Percentiles rank a stretch among this genome's conserved stretches.
phyloP scores from a whole-genome alignment of 2,888 invertebrate genomes.

The Hydrotaea diabolus region DNA sequence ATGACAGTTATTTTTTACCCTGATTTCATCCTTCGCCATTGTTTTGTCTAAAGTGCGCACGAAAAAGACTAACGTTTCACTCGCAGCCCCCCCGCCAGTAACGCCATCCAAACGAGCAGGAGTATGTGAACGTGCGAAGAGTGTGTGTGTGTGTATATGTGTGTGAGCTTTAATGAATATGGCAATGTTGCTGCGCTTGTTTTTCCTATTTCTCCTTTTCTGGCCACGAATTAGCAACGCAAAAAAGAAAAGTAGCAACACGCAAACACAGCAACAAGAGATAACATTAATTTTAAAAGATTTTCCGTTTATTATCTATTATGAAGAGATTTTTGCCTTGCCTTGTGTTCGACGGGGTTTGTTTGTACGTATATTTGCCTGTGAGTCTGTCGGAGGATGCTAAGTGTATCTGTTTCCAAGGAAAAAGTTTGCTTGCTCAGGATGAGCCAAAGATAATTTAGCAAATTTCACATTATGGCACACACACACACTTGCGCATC shows the following conservation, averaged over 20 bases:
- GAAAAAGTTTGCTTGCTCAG: no score
- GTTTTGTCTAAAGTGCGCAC: neutral
- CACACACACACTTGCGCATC: neutral
- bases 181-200: neutral
- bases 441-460: neutral
- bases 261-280: neutral
- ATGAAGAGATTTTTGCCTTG: constrained; percentile 4
- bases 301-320: constrained; percentile 10
- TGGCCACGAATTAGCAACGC: neutral
- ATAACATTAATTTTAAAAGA: constrained; percentile 23
- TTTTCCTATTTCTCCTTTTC: neutral
- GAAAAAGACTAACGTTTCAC: neutral
- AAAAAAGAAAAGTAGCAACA: neutral
- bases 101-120: no score
- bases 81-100: neutral
- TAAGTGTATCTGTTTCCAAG: neutral
- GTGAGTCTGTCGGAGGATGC: neutral
- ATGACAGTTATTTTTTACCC: constrained; percentile 21
- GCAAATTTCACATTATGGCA: neutral
- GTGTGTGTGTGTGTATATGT: neutral
- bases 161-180: constrained; percentile 19
- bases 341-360: neutral
- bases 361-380: no score
- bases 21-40: neutral
- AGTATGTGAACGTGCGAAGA: no score